Evolutionary conservation across 2,113 vertebrate species (phyloP), one percentile per base, ranked within the genome.

Genomic region (Lasiurus cinereus): DNA sequence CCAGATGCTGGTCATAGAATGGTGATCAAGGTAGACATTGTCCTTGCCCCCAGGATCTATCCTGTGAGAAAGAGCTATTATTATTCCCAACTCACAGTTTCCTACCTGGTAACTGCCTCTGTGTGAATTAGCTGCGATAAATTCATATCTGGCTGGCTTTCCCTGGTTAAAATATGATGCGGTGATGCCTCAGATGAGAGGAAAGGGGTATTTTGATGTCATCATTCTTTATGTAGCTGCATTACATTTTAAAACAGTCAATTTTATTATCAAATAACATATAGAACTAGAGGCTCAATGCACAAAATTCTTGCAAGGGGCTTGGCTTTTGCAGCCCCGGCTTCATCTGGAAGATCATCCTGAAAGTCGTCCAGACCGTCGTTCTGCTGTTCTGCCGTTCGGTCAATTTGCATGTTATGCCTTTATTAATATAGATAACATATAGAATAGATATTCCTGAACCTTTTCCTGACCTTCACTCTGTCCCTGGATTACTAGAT

Each of bases 221-320:
- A 36, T 22, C 54, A 14, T 86, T 95, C 92, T 72, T 79, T 64
- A 92, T 86, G 18, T 24, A 82, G 36, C 36, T 85, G 0, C 74
- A 39, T 91, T 56, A 79, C 82, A 85, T 74, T 77, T 69, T 69
- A 78, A 91, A 90, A 36, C 36, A 36, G 83, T 76, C 29, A 64
- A 22, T 82, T 88, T 85, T 72, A 24, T 52, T 80, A 39, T 72
- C 31, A 73, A 31, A 66, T 66, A 29, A 59, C 82, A 1, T 46
- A 8, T 39, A 56, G 21, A 69, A 76, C 59, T 62, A 62, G 59
- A 62, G 59, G 59, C 59, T 24, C 24, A 62, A 62, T 62, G 59
- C 59, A 62, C 0, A 4, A 62, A 27, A 62, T 62, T 62, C 10
- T 62, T 62, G 10, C 59, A 27, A 62, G 59, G 59, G 59, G 24